Percentiles rank a stretch among this genome's conserved stretches.
phyloP scores from a whole-genome alignment of 2,888 invertebrate genomes.

The Tupiocoris notatus region DNA sequence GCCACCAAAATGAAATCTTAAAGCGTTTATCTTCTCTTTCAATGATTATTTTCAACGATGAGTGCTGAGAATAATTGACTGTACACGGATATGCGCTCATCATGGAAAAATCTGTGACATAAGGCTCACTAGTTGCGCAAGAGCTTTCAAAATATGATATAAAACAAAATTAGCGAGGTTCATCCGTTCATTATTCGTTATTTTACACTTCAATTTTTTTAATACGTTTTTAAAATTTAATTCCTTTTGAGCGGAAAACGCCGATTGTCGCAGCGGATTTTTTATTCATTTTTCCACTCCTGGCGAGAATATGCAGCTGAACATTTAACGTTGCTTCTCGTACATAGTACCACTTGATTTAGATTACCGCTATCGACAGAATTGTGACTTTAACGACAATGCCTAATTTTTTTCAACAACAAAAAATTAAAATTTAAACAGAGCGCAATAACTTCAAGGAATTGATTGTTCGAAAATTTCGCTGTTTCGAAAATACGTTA shows the following conservation, averaged over 20 bases:
- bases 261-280: neutral
- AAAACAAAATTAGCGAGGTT: neutral
- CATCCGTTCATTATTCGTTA: neutral
- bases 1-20: neutral
- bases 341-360: no score
- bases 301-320: no score
- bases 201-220: neutral
- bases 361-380: no score
- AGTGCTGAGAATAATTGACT: neutral
- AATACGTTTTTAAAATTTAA: neutral
- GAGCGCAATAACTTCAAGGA: no score
- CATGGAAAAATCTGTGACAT: neutral
- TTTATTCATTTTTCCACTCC: neutral
- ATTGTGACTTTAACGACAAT: slow-evolving; percentile 22
- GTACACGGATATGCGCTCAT: neutral
- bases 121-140: no score
- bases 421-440: no score
- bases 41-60: neutral
- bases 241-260: neutral
- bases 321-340: no score
- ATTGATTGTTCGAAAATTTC: neutral
- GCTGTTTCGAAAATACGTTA: neutral
- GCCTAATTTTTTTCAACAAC: slow-evolving; percentile 2
- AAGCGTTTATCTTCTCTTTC: neutral
- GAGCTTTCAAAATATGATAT: no score